Conservation (phyloP, 2,888 invertebrate genomes). For the Drosophila lutescens region DNA sequence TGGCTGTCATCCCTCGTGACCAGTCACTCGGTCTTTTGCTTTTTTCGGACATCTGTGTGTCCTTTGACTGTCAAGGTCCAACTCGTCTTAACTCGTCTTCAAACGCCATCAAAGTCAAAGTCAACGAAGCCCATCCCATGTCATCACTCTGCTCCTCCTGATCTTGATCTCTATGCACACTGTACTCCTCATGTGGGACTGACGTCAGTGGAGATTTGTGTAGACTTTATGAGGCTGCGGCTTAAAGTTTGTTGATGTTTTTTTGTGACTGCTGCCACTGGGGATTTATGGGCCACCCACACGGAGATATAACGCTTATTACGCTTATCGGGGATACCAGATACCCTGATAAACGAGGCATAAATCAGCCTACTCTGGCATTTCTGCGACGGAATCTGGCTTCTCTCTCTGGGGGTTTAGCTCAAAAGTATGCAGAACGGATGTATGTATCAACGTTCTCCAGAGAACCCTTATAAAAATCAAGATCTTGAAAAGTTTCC, state of each 20-base stretch:
- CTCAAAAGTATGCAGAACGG: too few species aligned
- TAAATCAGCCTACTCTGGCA: slow-evolving; percentile 25
- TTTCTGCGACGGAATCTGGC: slow-evolving; percentile 5
- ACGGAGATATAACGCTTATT: slow-evolving; percentile 15
- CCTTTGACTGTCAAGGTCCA: slow-evolving; percentile 53
- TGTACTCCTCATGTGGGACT: slow-evolving; percentile 34
- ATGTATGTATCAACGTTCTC: too few species aligned
- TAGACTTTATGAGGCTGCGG: slow-evolving; percentile 51
- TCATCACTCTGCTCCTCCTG: neutral
- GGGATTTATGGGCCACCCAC: slow-evolving; percentile 59
- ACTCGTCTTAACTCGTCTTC: neutral
- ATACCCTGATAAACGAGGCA: slow-evolving; percentile 29
- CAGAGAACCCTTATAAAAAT: too few species aligned
- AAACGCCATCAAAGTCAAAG: slow-evolving; percentile 24
- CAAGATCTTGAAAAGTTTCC: neutral
- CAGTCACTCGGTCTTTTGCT: slow-evolving; percentile 12
- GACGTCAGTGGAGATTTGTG: slow-evolving; percentile 62
- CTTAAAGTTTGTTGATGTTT: slow-evolving; percentile 40
- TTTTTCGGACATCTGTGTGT: slow-evolving; percentile 26
- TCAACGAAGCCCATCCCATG: neutral
- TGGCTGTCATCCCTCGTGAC: slow-evolving; percentile 50
- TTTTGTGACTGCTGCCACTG: slow-evolving; percentile 65
- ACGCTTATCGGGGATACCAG: neutral
- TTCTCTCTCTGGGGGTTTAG: too few species aligned
- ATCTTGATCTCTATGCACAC: slow-evolving; percentile 19